Percentiles rank a stretch among this genome's conserved stretches.
phyloP scores from a whole-genome alignment of 2,797 vertebrate genomes.

The Silurus lanzhouensis region DNA sequence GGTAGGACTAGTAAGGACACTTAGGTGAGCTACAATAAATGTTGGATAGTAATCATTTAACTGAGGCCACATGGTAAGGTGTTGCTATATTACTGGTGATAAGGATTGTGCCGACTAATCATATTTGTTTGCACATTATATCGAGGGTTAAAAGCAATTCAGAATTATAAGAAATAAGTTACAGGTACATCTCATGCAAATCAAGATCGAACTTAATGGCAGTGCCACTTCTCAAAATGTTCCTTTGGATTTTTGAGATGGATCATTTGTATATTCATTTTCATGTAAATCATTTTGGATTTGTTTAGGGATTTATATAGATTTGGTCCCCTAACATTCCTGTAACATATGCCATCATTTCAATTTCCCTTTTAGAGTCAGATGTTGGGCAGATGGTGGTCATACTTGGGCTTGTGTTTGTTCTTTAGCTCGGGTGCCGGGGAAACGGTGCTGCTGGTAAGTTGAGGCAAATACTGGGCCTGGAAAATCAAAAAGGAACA shows the following conservation, averaged over 20 bases:
- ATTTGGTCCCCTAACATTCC: neutral
- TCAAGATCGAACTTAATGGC: conserved; percentile 5
- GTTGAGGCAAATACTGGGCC: conserved; percentile 79
- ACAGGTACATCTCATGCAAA: neutral
- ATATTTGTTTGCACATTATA: neutral
- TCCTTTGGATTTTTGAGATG: neutral
- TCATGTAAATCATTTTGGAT: no score
- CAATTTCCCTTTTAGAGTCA: conserved; percentile 44
- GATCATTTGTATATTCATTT: no score
- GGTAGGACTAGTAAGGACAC: neutral
- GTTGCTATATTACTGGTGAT: neutral
- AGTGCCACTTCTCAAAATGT: neutral
- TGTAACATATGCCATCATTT: neutral
- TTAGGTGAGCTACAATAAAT: neutral
- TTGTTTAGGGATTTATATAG: neutral
- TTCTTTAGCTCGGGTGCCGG: conserved; percentile 79
- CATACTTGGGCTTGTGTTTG: conserved; percentile 75
- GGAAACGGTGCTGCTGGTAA: conserved; percentile 77
- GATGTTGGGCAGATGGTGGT: conserved; percentile 80
- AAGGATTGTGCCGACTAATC: neutral
- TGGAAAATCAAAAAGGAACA: conserved; percentile 41
- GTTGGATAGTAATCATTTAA: neutral
- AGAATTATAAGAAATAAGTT: neutral
- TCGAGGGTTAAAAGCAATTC: neutral
- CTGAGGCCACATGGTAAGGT: neutral